Percentiles rank a stretch among this genome's conserved stretches.
phyloP scores from a whole-genome alignment of 2,797 vertebrate species.

The Naso thynnoides region DNA sequence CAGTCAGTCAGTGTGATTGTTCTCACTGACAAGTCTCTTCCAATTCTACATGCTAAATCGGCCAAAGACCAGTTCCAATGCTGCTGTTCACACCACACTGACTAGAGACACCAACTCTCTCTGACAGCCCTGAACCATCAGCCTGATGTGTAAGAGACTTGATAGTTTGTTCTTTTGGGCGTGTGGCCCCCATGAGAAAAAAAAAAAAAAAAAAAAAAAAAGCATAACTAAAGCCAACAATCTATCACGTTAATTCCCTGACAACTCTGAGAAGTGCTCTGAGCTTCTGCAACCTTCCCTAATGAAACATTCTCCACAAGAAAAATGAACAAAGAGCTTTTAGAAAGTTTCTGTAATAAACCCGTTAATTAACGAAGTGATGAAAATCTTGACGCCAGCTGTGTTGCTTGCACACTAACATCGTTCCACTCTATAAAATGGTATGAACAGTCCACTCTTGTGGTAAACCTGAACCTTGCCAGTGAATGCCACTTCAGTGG shows the following conservation, averaged over 20 bases:
- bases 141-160: too few relatives aligned
- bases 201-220: too few relatives aligned
- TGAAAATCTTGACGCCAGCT: neutral
- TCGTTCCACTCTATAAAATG: neutral
- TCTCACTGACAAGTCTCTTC: too few relatives aligned
- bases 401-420: neutral
- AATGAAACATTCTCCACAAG: neutral
- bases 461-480: neutral
- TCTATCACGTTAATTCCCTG: conserved; percentile 56
- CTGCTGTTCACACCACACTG: too few relatives aligned
- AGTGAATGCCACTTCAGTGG: neutral
- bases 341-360: conserved; percentile 1
- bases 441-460: conserved; percentile 14
- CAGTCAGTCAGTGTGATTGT: too few relatives aligned
- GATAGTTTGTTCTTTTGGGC: conserved; percentile 40
- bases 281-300: conserved; percentile 24
- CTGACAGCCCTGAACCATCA: too few relatives aligned
- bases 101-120: too few relatives aligned
- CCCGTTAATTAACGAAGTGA: conserved; percentile 3
- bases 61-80: too few relatives aligned
- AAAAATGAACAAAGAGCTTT: conserved; percentile 6
- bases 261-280: conserved; percentile 27
- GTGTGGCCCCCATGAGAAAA: conserved; percentile 36
- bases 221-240: conserved; percentile 18
- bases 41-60: too few relatives aligned